A percentile compares a stretch with the other conserved stretches of the same genome.
Conservation (phyloP, 2,113 vertebrate genomes). For the Cettia cetti region DNA sequence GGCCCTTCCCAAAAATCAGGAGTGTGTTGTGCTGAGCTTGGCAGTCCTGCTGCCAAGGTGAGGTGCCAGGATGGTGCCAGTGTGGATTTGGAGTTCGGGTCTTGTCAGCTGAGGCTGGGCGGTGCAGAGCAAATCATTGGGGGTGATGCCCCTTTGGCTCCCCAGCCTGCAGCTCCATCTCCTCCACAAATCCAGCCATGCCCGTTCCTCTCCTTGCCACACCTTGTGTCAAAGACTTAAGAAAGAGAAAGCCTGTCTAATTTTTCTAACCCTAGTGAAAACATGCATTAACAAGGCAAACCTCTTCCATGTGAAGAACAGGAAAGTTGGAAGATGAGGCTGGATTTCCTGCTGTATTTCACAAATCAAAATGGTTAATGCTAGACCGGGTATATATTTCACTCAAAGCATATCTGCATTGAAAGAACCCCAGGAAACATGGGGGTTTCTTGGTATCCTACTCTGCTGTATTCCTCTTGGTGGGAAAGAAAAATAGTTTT, state of each 20-base stretch:
- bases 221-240: not conserved
- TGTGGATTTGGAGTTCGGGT: not conserved
- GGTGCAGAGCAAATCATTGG: rapidly evolving
- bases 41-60: rapidly evolving
- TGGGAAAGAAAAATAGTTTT: constrained; percentile 74
- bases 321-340: not conserved
- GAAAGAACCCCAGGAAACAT: not conserved
- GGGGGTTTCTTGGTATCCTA: not conserved
- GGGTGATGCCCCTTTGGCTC: not conserved
- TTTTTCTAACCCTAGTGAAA: not conserved
- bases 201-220: not conserved
- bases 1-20: not conserved
- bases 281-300: not conserved
- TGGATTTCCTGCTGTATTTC: not conserved
- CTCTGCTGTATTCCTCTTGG: constrained; percentile 34
- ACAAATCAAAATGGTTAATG: not conserved
- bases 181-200: not conserved
- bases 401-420: not conserved
- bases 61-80: not conserved
- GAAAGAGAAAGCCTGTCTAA: not conserved
- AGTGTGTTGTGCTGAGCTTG: not conserved
- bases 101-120: not conserved
- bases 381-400: not conserved
- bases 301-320: not conserved
- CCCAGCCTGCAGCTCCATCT: not conserved